These are phyloP conservation scores for Conomelus anceps DNA, from an alignment of 2,888 invertebrate species.

Conservation along the genomic window DNA sequence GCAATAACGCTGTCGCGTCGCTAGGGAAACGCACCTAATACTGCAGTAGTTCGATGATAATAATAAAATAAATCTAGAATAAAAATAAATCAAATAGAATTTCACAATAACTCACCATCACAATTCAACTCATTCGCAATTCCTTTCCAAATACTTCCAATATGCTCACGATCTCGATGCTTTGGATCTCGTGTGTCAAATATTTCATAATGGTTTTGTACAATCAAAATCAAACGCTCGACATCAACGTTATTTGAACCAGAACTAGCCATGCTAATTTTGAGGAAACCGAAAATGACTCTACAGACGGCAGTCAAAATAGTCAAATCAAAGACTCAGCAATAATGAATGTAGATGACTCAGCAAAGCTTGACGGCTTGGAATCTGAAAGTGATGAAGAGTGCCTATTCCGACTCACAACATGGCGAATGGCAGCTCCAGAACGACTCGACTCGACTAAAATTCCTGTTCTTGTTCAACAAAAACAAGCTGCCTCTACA, in stretches of 20 bases:
- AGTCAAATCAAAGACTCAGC: not conserved
- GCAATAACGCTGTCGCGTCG: too few relatives aligned
- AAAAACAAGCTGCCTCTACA: not conserved
- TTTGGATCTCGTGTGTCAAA: not conserved
- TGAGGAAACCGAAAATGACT: not conserved
- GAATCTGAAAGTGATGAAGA: not conserved
- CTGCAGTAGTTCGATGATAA: not conserved
- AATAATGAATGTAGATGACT: not conserved
- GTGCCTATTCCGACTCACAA: not conserved
- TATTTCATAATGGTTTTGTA: not conserved
- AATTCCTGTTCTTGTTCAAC: not conserved
- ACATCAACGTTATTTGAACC: not conserved
- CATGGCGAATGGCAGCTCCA: not conserved
- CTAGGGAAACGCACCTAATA: too few relatives aligned
- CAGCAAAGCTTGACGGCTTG: not conserved
- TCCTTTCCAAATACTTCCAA: not conserved
- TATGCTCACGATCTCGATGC: not conserved
- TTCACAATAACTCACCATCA: not conserved
- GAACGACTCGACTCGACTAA: not conserved
- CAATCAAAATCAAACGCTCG: not conserved
- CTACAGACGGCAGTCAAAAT: not conserved
- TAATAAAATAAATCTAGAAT: not conserved
- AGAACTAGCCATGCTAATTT: not conserved
- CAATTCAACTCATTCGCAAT: not conserved
- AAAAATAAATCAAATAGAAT: not conserved